Percentiles rank a stretch among this genome's conserved stretches.
Conservation (phyloP, 2,113 vertebrate genomes). For the Hyla sarda region DNA sequence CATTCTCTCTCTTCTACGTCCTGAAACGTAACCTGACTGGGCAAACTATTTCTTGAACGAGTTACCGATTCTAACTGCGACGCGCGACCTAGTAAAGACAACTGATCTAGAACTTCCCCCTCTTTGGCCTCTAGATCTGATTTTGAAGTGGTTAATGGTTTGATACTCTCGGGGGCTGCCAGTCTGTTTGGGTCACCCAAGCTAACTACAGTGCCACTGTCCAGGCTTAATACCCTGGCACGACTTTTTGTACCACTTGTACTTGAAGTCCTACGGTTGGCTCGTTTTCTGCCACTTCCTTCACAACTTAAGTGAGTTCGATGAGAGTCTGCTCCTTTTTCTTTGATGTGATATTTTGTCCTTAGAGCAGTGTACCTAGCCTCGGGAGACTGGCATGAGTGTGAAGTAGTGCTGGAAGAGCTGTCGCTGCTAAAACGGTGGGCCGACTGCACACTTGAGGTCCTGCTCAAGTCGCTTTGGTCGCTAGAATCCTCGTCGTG, state of each 20-base stretch:
- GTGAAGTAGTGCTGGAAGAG: slow-evolving; percentile 91
- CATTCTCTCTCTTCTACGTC: slow-evolving; percentile 86
- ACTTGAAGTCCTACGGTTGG: slow-evolving; percentile 85
- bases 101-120: slow-evolving; percentile 96
- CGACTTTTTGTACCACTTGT: slow-evolving; percentile 89
- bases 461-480: slow-evolving; percentile 94
- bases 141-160: slow-evolving; percentile 95
- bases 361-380: slow-evolving; percentile 82
- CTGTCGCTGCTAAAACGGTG: slow-evolving; percentile 93
- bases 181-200: slow-evolving; percentile 88
- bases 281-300: slow-evolving; percentile 75
- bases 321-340: slow-evolving; percentile 72
- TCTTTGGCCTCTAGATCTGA: slow-evolving; percentile 99
- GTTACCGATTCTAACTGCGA: slow-evolving; percentile 98
- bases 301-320: slow-evolving; percentile 75
- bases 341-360: slow-evolving; percentile 78
- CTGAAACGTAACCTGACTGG: slow-evolving; percentile 86
- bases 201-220: slow-evolving; percentile 94
- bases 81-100: slow-evolving; percentile 92
- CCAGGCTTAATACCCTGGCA: slow-evolving; percentile 92
- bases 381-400: slow-evolving; percentile 90
- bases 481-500: slow-evolving; percentile 94
- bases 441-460: slow-evolving; percentile 90
- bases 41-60: slow-evolving; percentile 96
- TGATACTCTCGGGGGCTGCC: slow-evolving; percentile 83